phyloP scores from a whole-genome alignment of 2,888 invertebrate species.

The Agonopterix subpropinquella region DNA sequence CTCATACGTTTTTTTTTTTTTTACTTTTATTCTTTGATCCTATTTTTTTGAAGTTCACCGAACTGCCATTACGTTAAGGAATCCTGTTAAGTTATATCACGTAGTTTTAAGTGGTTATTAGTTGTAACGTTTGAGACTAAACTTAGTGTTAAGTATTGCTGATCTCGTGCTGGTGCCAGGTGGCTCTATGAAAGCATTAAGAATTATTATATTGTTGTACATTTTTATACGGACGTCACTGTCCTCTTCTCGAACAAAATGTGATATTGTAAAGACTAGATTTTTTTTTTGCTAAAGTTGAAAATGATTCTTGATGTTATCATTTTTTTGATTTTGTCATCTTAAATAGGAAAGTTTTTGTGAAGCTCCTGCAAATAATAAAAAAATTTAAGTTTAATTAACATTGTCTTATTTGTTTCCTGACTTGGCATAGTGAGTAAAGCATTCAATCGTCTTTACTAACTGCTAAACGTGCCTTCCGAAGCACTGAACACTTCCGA shows the following conservation, averaged over 20 bases:
- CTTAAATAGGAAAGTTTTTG: slow-evolving; percentile 66
- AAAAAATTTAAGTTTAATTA: slow-evolving; percentile 30
- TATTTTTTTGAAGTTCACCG: slow-evolving; percentile 45
- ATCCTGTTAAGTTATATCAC: slow-evolving; percentile 57
- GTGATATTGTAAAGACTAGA: slow-evolving; percentile 73
- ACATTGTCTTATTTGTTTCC: neutral
- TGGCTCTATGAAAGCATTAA: slow-evolving; percentile 72
- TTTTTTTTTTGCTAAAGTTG: slow-evolving; percentile 56
- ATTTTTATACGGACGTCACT: slow-evolving; percentile 72
- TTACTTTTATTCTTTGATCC: slow-evolving; percentile 48
- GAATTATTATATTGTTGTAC: slow-evolving; percentile 53
- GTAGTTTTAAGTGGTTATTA: slow-evolving; percentile 63
- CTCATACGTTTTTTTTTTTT: slow-evolving; percentile 39
- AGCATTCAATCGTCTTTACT: too few relatives aligned
- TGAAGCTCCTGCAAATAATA: slow-evolving; percentile 61
- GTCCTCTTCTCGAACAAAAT: slow-evolving; percentile 68
- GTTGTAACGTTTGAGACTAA: slow-evolving; percentile 58
- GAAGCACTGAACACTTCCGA: too few relatives aligned
- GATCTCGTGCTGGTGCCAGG: slow-evolving; percentile 70
- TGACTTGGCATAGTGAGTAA: too few relatives aligned
- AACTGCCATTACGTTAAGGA: slow-evolving; percentile 66
- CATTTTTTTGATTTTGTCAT: slow-evolving; percentile 71
- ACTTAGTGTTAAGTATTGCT: slow-evolving; percentile 61
- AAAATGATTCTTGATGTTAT: slow-evolving; percentile 74
- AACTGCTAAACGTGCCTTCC: too few relatives aligned